Base-by-base conservation (phyloP, 30 jellyfish, hydroid and myxozoan genomes). In the Haliclystus octoradiatus region DNA sequence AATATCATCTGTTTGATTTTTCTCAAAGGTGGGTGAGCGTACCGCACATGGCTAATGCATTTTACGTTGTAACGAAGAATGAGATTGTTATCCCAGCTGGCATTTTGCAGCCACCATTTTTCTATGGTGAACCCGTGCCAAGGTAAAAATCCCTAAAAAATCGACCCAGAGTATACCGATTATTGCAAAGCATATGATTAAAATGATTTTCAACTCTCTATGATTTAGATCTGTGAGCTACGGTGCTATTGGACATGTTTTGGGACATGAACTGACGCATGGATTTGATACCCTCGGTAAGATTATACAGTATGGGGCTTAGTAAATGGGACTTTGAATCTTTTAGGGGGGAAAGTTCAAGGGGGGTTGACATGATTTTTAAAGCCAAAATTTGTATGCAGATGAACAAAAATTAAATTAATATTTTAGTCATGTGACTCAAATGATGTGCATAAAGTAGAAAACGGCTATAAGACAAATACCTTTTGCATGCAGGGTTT, bases 11-110 rank as follows among this genome's bases (percentile, higher is more conserved):
- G n/a, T n/a, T n/a, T n/a, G n/a, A n/a, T n/a, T 57, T n/a, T 7
- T 23, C 12, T 69, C 73, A 33, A 69, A 89, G 98, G 50, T 89
- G 98, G 98, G 98, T 89, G 69, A 89, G 98, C 35, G 98, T 89
- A 40, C 98, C 98, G 3, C 98, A 89, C 71, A 89, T 89, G 98
- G 98, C 98, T 30, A 89, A 89, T 77, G 98, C 98, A 26, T 89
- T 89, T 65, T 89, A 89, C 71, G 98, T 89, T 22, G 98, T 89
- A 1, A 89, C 98, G 0, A 89, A 89, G 50, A 89, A 89, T 73
- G 98, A 89, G 68, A 89, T 92, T 34, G 99, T 92, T 12, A 92
- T 92, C 50, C 99, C 99, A 2, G 88, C 99, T 69, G 99, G 99
- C 1, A 92, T 92, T 66, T 77, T 92, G 51, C 96, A 84, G 35